Evolutionary conservation across 2,113 vertebrate species (phyloP).

Genomic region (Bolborhynchus lineola): DNA sequence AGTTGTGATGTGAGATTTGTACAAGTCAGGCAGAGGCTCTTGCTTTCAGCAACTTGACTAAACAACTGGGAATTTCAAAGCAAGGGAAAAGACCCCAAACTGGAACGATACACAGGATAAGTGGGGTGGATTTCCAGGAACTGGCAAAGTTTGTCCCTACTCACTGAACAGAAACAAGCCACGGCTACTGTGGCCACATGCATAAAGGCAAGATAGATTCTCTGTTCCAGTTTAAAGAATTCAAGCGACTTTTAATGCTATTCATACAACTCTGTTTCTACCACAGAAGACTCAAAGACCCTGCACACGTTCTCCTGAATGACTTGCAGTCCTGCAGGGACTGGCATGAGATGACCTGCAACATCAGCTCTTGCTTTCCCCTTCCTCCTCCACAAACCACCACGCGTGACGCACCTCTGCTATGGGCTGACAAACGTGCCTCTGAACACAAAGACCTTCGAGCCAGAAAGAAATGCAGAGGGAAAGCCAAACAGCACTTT

Average conservation of each 20-base stretch:
- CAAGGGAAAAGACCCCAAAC: neutral
- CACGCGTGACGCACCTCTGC: fast-evolving
- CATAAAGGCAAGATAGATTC: neutral
- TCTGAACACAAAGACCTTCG: neutral
- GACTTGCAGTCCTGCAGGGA: neutral
- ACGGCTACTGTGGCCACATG: fast-evolving
- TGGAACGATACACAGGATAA: neutral
- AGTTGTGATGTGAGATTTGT: neutral
- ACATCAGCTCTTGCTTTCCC: neutral
- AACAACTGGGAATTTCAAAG: neutral
- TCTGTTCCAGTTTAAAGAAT: neutral
- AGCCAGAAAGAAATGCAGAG: neutral
- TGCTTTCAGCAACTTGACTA: neutral
- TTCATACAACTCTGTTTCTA: neutral
- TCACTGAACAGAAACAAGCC: neutral
- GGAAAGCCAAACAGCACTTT: neutral
- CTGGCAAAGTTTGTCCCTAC: neutral
- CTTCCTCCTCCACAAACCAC: neutral
- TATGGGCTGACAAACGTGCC: neutral
- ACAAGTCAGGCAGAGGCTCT: neutral
- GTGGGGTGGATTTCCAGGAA: neutral
- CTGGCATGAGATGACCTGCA: neutral
- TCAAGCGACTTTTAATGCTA: neutral
- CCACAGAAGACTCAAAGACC: neutral
- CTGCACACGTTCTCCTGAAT: neutral